A percentile compares a stretch with the other conserved stretches of the same genome.
These are phyloP conservation scores for Tokudaia muenninki DNA, from an alignment of 2,797 vertebrate genomes.

Conservation along the genomic window DNA sequence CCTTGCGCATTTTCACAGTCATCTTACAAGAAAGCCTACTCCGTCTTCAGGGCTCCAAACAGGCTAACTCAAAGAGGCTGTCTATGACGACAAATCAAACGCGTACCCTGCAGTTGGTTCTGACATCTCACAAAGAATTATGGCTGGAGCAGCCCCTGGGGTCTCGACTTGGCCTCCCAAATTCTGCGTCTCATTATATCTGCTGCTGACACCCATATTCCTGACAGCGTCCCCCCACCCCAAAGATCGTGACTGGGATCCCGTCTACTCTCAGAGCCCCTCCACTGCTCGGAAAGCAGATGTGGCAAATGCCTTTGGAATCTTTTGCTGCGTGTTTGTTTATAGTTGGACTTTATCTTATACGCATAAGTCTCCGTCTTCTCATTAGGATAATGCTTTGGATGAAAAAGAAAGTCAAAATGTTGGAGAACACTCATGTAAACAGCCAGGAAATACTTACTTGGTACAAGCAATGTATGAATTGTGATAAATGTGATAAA, in stretches of 20 bases:
- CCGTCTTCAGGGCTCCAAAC: constrained; percentile 77
- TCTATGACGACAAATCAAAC: constrained; percentile 78
- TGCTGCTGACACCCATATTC: constrained; percentile 68
- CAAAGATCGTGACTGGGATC: background rate
- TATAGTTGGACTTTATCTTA: constrained; percentile 1
- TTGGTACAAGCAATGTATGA: constrained; percentile 22
- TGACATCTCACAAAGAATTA: constrained; percentile 59
- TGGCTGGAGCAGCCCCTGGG: constrained; percentile 44
- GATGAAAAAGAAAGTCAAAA: background rate
- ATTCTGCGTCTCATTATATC: constrained; percentile 69
- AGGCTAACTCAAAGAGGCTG: constrained; percentile 68
- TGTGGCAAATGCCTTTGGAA: background rate
- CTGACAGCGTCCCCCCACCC: background rate
- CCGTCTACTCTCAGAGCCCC: background rate
- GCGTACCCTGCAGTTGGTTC: constrained; percentile 69
- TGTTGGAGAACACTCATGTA: background rate
- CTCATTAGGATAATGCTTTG: constrained; percentile 29
- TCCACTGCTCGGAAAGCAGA: background rate
- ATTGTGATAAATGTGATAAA: constrained; percentile 12
- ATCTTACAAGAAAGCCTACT: constrained; percentile 77
- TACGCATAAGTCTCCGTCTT: constrained; percentile 4
- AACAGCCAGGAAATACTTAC: constrained; percentile 19
- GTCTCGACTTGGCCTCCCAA: constrained; percentile 68
- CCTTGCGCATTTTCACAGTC: constrained; percentile 82
- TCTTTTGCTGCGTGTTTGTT: background rate